A percentile compares a stretch with the other conserved stretches of the same genome.
phyloP scores from a whole-genome alignment of 2,888 invertebrate species.

The Tenthredo amoena region DNA sequence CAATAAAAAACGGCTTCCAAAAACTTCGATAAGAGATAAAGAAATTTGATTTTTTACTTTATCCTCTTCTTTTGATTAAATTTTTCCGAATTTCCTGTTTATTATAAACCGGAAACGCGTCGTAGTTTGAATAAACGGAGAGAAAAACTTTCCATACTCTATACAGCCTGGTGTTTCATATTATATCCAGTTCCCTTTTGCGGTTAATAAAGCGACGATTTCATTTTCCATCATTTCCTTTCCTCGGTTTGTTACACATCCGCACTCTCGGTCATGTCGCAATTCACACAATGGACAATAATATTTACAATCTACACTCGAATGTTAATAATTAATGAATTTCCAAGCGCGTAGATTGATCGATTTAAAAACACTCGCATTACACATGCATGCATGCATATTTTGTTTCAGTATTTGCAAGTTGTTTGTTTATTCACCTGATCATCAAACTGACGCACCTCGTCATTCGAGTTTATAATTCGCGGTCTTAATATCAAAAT shows the following conservation, averaged over 20 bases:
- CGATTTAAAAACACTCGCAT: background rate
- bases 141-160: too few species aligned
- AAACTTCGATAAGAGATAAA: too few species aligned
- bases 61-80: too few species aligned
- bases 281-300: background rate
- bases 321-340: conserved; percentile 6
- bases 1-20: too few species aligned
- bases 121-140: too few species aligned
- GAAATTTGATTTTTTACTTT: too few species aligned
- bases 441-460: background rate
- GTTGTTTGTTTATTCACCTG: background rate
- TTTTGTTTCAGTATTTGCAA: background rate
- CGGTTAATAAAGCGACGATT: too few species aligned
- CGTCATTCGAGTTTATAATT: background rate
- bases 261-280: background rate
- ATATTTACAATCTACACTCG: background rate
- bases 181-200: too few species aligned
- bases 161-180: too few species aligned
- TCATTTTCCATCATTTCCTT: background rate
- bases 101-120: too few species aligned
- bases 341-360: background rate
- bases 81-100: too few species aligned
- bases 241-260: background rate
- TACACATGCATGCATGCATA: background rate
- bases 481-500: background rate